A percentile compares a stretch with the other conserved stretches of the same genome.
Conservation (phyloP, 1,140 invertebrate genomes). For the Galleria mellonella region DNA sequence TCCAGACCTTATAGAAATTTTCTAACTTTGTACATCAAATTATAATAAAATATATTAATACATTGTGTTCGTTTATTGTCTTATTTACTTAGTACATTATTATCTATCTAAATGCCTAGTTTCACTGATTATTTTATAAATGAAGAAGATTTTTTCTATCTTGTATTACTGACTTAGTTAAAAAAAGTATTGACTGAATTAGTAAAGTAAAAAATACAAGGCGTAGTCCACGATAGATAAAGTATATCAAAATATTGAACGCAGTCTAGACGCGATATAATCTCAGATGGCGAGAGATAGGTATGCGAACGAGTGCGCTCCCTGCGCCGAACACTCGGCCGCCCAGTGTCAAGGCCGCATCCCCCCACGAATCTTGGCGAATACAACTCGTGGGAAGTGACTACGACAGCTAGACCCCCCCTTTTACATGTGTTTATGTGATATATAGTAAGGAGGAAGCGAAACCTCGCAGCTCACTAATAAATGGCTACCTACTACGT, state of each 20-base stretch:
- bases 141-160: too few relatives aligned
- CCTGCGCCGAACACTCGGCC: constrained; percentile 6
- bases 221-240: too few relatives aligned
- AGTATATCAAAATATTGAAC: neutral
- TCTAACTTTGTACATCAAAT: too few relatives aligned
- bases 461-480: constrained; percentile 14
- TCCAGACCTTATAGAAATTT: too few relatives aligned
- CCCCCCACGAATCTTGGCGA: constrained; percentile 8
- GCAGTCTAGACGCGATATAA: constrained; percentile 8
- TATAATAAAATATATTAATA: too few relatives aligned
- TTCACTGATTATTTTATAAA: too few relatives aligned
- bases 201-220: too few relatives aligned
- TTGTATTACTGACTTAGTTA: too few relatives aligned
- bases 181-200: too few relatives aligned
- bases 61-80: too few relatives aligned
- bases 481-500: constrained; percentile 16
- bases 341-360: constrained; percentile 34
- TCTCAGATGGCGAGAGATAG: neutral
- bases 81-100: too few relatives aligned
- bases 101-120: too few relatives aligned
- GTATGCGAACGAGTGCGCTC: constrained; percentile 7
- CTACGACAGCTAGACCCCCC: constrained; percentile 9
- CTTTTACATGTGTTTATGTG: neutral
- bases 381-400: constrained; percentile 1
- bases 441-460: constrained; percentile 10